A percentile compares a stretch with the other conserved stretches of the same genome.
phyloP scores from a whole-genome alignment of 2,797 vertebrate species.

The Sarcoramphus papa region DNA sequence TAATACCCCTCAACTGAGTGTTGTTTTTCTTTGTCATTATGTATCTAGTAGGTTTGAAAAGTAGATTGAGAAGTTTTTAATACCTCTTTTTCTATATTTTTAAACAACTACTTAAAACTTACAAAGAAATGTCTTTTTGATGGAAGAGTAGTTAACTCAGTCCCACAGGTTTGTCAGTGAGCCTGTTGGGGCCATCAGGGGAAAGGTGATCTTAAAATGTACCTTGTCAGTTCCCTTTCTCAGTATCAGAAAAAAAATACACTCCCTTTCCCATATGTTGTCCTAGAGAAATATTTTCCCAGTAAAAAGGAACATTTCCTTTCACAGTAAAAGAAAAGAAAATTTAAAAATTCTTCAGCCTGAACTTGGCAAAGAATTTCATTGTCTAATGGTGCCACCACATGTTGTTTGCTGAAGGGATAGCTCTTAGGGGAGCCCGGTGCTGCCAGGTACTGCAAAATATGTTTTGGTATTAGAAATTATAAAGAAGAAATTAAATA shows the following conservation, averaged over 20 bases:
- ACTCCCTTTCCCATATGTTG: background rate
- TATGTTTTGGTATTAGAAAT: background rate
- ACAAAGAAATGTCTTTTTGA: background rate
- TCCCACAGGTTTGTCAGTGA: background rate
- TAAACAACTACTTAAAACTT: background rate
- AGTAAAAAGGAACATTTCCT: background rate
- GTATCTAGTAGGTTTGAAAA: background rate
- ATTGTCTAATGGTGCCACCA: background rate
- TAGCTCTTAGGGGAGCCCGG: background rate
- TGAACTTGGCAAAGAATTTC: background rate
- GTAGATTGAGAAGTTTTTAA: background rate
- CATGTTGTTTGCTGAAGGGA: background rate
- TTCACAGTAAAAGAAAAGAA: background rate
- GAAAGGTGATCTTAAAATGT: background rate
- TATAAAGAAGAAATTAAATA: background rate
- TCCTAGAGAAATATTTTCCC: background rate
- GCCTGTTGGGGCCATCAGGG: background rate
- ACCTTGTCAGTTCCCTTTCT: background rate
- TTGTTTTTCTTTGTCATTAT: background rate
- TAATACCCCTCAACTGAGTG: background rate
- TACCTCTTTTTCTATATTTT: background rate
- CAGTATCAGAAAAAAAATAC: background rate
- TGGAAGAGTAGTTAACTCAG: background rate
- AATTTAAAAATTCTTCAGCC: background rate
- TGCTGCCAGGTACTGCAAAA: background rate